A percentile compares a stretch with the other conserved stretches of the same genome.
phyloP scores from a whole-genome alignment of 2,888 invertebrate genomes.

The Rutpela maculata region DNA sequence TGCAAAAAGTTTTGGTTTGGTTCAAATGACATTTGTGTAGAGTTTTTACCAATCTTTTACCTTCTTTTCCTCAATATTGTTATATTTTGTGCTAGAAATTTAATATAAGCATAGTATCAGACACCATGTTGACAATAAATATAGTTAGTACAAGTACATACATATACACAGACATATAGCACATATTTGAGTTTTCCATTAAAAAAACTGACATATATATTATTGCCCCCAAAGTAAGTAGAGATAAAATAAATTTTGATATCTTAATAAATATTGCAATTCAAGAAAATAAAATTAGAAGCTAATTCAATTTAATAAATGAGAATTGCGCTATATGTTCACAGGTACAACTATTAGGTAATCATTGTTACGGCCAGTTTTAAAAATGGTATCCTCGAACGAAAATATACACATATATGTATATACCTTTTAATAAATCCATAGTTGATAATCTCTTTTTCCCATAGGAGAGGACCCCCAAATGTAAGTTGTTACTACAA shows the following conservation, averaged over 20 bases:
- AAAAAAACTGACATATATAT: constrained; percentile 13
- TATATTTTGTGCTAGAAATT: neutral
- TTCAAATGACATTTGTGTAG: too few species aligned
- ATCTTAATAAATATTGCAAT: neutral
- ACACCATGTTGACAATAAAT: neutral
- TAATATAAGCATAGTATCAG: neutral
- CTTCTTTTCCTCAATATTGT: too few species aligned
- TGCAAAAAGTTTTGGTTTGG: too few species aligned
- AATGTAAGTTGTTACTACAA: constrained; percentile 51
- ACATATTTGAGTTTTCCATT: constrained; percentile 33
- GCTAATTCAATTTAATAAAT: neutral
- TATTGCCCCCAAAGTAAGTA: neutral
- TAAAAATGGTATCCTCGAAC: constrained; percentile 32
- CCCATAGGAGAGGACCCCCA: constrained; percentile 49
- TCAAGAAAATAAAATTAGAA: neutral
- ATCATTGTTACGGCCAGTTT: constrained; percentile 39
- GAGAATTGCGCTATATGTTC: neutral
- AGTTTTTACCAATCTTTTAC: too few species aligned
- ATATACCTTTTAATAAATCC: constrained; percentile 49
- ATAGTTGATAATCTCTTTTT: constrained; percentile 50
- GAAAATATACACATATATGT: constrained; percentile 41
- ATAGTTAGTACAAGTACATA: constrained; percentile 18
- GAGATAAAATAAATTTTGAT: neutral
- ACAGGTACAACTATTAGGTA: neutral
- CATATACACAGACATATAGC: constrained; percentile 26